These are phyloP conservation scores for Porites evermanni DNA, from an alignment of 92 coral and sea anemone genomes.

Conservation along the genomic window DNA sequence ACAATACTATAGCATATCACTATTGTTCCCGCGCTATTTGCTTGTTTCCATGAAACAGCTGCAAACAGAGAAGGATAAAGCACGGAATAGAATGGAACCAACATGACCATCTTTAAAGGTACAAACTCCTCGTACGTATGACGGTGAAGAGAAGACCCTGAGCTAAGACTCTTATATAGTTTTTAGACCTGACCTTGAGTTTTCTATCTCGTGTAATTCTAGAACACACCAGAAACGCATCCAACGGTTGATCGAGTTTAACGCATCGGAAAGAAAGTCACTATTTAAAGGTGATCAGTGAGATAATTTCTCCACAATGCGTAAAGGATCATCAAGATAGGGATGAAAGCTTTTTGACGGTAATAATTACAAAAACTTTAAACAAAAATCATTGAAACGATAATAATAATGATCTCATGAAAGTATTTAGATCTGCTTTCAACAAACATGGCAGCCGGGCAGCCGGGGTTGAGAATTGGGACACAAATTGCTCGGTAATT, in stretches of 20 bases:
- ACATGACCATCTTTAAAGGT: no score
- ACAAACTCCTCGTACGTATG: no score
- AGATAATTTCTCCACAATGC: constrained; percentile 34
- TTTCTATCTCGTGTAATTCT: background rate
- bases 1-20: no score
- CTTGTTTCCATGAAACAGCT: no score
- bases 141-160: background rate
- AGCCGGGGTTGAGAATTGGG: no score
- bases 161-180: background rate
- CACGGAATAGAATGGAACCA: no score
- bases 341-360: background rate
- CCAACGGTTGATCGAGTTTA: constrained; percentile 20
- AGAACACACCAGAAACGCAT: background rate
- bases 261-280: background rate
- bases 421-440: no score
- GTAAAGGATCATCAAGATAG: constrained; percentile 1
- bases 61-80: no score
- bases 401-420: no score
- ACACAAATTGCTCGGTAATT: no score
- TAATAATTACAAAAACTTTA: background rate
- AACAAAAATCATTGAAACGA: background rate
- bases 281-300: constrained; percentile 5
- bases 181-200: background rate
- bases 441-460: no score
- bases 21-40: no score